phyloP scores from a whole-genome alignment of 2,797 vertebrate species.

The Danio kyathit region DNA sequence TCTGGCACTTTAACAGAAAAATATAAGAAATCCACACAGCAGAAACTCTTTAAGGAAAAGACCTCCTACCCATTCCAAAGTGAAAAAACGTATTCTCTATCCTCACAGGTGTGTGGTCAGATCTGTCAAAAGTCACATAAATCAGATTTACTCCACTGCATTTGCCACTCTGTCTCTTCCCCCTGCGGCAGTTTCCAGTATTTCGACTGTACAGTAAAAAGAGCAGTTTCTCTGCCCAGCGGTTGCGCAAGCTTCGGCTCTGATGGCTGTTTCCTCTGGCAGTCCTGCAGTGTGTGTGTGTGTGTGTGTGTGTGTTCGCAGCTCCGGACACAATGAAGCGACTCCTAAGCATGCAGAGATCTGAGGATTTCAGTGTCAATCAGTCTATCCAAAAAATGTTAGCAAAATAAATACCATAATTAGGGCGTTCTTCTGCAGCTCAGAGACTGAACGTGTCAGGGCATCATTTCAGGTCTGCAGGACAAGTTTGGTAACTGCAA shows the following conservation, averaged over 20 bases:
- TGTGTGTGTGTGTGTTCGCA: neutral
- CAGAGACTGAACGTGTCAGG: neutral
- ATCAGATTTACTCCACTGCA: slow-evolving; percentile 8
- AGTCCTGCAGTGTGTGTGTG: neutral
- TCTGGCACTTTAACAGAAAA: neutral
- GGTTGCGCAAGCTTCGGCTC: slow-evolving; percentile 30
- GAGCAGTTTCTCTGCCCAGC: slow-evolving; percentile 10
- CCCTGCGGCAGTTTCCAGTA: slow-evolving; percentile 4
- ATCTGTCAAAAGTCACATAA: neutral
- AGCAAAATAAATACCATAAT: neutral
- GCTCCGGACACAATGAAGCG: slow-evolving; percentile 12
- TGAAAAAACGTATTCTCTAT: neutral
- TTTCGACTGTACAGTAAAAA: slow-evolving; percentile 1
- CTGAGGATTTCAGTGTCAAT: neutral
- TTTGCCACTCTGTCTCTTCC: neutral
- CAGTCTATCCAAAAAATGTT: neutral
- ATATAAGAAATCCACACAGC: neutral
- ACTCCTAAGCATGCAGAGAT: neutral
- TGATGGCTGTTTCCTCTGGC: slow-evolving; percentile 25
- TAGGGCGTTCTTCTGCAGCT: slow-evolving; percentile 3
- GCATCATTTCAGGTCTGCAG: neutral
- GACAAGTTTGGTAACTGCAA: neutral
- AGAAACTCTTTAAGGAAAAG: neutral
- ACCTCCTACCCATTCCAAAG: slow-evolving; percentile 2
- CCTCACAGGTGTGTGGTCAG: neutral